A percentile compares a stretch with the other conserved stretches of the same genome.
Conservation (phyloP, 2,113 vertebrate genomes). For the Podarcis raffonei region DNA sequence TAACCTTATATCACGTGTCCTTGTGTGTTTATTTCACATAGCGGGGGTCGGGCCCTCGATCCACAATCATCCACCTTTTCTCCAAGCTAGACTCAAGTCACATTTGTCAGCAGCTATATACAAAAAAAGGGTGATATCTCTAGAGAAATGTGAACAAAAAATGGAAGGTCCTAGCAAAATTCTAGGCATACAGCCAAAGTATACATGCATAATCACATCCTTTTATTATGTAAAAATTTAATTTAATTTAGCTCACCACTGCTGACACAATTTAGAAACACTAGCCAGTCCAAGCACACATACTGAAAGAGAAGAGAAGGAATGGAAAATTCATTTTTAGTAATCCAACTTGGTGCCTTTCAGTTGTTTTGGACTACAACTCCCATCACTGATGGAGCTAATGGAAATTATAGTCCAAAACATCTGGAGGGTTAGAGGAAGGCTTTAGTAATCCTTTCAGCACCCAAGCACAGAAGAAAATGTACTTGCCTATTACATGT, state of each 20-base stretch:
- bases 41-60: no score
- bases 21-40: no score
- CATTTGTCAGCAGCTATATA: slow-evolving; percentile 1
- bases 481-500: neutral
- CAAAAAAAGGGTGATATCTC: neutral
- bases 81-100: neutral
- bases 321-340: neutral
- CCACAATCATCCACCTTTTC: slow-evolving; percentile 13
- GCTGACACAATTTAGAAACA: neutral
- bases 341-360: no score
- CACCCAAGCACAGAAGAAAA: neutral
- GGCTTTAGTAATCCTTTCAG: neutral
- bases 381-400: no score
- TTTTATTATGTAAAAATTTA: neutral
- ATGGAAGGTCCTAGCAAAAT: neutral
- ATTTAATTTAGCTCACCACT: neutral
- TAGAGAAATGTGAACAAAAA: neutral
- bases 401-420: no score
- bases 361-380: no score
- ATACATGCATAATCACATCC: neutral
- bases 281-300: neutral
- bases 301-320: neutral
- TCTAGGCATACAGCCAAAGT: neutral
- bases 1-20: no score
- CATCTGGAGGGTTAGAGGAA: no score